Base-by-base conservation (phyloP, 1,140 invertebrate genomes). In the Aphis craccivora region DNA sequence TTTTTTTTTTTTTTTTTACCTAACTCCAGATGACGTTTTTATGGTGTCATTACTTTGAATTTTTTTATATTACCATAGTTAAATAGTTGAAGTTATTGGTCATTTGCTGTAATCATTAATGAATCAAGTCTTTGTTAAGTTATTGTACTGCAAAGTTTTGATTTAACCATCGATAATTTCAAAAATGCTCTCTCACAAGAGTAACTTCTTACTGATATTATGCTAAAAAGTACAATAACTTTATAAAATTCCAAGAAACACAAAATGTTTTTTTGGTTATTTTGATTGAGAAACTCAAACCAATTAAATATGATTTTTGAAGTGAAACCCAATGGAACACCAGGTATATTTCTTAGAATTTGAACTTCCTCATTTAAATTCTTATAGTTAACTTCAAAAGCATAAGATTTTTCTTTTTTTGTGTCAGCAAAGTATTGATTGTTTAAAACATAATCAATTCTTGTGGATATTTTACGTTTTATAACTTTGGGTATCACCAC, bases 401-500 rank as follows among this genome's bases (percentile, higher is more conserved):
- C 83, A 84, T 30, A 40, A 40, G 2, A 40, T 20, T 40, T 43
- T 11, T 83, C 35, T 83, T 83, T 20, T 83, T 83, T 83, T 18
- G 37, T 83, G 23, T 18, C 37, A 37, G 81, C n/a, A 83, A 83
- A 37, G n/a, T 83, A 83, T 83, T 40, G 37, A 23, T 83, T 83
- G 8, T 76, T 23, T 11, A n/a, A 20, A n/a, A 23, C n/a, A n/a
- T 81, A 7, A 81, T 35, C 11, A 81, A 83, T 35, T 40, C 14
- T 83, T 83, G 35, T 37, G 40, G 81, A 83, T 5, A 83, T 94
- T 76, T 60, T 94, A 91, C 30, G 3, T 88, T 67, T 94, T 93
- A n/a, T 92, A 83, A 88, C 67, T 90, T 40, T 22, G 37, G 60
- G 93, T 93, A 94, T 94, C 5, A 45, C 20, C 84, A 91, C 88